Conservation (phyloP, 1,140 invertebrate species). For the Branchinecta lindahli region DNA sequence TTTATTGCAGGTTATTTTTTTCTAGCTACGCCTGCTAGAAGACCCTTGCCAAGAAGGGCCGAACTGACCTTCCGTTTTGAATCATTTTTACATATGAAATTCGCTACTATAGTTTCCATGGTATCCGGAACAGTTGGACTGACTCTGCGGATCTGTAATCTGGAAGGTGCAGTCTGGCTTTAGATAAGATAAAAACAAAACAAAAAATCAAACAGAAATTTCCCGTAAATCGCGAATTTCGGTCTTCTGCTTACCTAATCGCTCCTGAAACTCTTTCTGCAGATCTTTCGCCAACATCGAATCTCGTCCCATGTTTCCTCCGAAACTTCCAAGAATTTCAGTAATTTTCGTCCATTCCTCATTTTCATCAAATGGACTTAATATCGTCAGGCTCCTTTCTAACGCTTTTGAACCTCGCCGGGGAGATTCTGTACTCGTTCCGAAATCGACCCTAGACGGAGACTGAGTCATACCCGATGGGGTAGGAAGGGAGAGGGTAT, state of each 20-base stretch:
- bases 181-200: no score
- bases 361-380: constrained; percentile 77
- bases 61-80: no score
- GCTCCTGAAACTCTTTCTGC: constrained; percentile 61
- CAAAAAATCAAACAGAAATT: no score
- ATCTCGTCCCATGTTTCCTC: constrained; percentile 37
- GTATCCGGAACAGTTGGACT: no score
- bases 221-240: no score
- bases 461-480: background rate
- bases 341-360: constrained; percentile 91
- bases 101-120: no score
- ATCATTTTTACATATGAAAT: no score
- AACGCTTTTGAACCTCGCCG: background rate
- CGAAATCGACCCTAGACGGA: background rate
- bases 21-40: no score
- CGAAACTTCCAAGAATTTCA: constrained; percentile 82
- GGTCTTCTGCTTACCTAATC: constrained; percentile 36
- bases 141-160: no score
- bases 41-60: no score
- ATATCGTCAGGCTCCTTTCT: constrained; percentile 39
- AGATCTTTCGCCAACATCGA: constrained; percentile 56
- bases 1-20: no score
- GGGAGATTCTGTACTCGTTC: background rate
- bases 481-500: background rate
- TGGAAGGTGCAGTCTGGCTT: no score